These are phyloP conservation scores for Antheraea pernyi DNA, from an alignment of 1,140 invertebrate genomes.

Conservation along the genomic window DNA sequence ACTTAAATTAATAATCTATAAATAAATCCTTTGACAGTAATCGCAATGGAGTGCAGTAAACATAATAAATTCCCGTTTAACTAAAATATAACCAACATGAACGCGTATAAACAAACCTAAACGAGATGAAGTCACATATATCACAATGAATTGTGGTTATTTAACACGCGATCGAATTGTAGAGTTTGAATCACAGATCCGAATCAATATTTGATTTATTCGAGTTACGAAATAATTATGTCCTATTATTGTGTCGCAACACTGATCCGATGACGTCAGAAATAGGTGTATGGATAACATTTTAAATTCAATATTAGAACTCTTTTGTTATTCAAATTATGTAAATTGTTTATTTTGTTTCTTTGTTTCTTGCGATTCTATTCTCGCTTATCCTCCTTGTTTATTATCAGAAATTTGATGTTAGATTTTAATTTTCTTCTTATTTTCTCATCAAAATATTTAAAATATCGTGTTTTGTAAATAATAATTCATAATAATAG, in stretches of 20 bases:
- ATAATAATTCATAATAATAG: no score
- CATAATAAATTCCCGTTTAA: conserved; percentile 26
- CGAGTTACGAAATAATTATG: conserved; percentile 15
- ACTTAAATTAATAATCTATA: neutral
- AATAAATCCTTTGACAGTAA: neutral
- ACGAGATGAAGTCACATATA: conserved; percentile 62
- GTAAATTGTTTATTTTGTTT: no score
- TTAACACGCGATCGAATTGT: conserved; percentile 57
- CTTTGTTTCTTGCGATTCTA: no score
- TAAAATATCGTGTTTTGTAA: no score
- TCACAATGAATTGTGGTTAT: conserved; percentile 63
- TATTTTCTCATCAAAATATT: no score
- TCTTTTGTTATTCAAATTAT: no score
- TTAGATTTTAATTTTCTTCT: no score
- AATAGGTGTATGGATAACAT: conserved; percentile 30
- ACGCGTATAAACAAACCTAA: conserved; percentile 58
- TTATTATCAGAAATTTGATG: no score
- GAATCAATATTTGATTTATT: conserved; percentile 38
- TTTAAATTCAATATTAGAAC: no score
- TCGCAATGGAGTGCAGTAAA: neutral
- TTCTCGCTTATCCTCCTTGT: no score
- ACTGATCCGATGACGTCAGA: conserved; percentile 41
- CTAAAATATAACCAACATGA: conserved; percentile 38
- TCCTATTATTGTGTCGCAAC: conserved; percentile 24
- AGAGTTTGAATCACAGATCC: conserved; percentile 31